Percentiles rank a stretch among this genome's conserved stretches.
These are phyloP conservation scores for Cryptosula pallasiana DNA, from an alignment of 2,888 invertebrate genomes.

Conservation along the genomic window DNA sequence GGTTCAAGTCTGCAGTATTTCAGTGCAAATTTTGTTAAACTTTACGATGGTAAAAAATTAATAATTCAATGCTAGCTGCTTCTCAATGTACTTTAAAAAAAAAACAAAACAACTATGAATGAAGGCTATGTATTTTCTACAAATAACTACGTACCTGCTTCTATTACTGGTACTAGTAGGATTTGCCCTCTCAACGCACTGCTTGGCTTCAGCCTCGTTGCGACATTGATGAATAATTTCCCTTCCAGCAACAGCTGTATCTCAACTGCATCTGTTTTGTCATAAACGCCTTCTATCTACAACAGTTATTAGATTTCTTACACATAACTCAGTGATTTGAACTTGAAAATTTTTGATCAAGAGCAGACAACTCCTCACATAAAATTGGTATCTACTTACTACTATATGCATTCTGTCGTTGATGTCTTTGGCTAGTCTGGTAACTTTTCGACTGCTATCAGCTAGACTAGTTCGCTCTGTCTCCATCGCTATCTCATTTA, in stretches of 20 bases:
- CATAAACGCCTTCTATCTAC: constrained; percentile 67
- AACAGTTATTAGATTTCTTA: too few species aligned
- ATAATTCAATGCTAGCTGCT: too few species aligned
- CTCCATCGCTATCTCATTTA: not conserved
- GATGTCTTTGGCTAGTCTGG: not conserved
- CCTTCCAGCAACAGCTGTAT: constrained; percentile 77
- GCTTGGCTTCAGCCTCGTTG: constrained; percentile 58
- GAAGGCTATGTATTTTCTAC: too few species aligned
- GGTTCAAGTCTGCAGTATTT: too few species aligned
- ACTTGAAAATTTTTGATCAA: too few species aligned
- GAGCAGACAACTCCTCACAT: too few species aligned
- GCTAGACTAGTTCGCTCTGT: not conserved
- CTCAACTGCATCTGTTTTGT: constrained; percentile 72
- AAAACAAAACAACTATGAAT: too few species aligned
- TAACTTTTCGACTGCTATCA: not conserved
- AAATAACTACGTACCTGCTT: constrained; percentile 4
- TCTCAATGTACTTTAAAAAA: too few species aligned
- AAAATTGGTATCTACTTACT: too few species aligned
- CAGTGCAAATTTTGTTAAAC: too few species aligned
- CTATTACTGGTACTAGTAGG: constrained; percentile 51
- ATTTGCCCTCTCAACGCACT: constrained; percentile 68
- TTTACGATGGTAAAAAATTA: too few species aligned
- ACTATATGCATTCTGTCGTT: not conserved
- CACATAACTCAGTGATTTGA: too few species aligned
- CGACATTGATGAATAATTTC: constrained; percentile 72